Conservation (phyloP, 2,888 invertebrate genomes). For the Cancer borealis region DNA sequence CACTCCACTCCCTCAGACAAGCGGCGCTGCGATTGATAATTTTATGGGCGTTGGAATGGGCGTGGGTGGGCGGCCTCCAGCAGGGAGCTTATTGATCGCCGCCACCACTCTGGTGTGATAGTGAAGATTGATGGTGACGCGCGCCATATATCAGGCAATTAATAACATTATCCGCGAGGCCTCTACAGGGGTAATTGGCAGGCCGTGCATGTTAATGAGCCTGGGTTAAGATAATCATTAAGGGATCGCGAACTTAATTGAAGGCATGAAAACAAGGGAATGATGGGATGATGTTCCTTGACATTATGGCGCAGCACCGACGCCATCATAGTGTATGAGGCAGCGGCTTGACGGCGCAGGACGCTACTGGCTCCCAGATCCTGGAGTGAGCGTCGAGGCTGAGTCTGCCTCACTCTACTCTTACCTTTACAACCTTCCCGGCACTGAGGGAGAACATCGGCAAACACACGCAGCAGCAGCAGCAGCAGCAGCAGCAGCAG, state of each 20-base stretch:
- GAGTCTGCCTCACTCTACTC: not conserved
- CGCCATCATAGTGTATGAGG: not conserved
- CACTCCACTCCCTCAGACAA: not conserved
- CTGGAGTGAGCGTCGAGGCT: not conserved
- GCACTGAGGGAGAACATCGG: not conserved
- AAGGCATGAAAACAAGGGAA: not conserved
- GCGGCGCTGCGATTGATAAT: slow-evolving; percentile 12
- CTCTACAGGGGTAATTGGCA: not conserved
- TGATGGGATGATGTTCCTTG: slow-evolving; percentile 1
- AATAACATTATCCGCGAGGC: slow-evolving; percentile 4
- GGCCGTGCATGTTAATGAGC: slow-evolving; percentile 20
- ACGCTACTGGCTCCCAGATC: not conserved
- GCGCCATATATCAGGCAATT: not conserved
- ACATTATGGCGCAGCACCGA: slow-evolving; percentile 3
- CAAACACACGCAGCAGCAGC: not conserved
- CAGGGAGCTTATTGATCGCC: slow-evolving; percentile 20
- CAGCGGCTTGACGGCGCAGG: not conserved
- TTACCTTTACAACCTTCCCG: not conserved
- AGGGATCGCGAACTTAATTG: not conserved
- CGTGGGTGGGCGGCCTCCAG: not conserved
- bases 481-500: slow-evolving; percentile 29
- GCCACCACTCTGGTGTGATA: slow-evolving; percentile 20
- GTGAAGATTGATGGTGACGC: slow-evolving; percentile 2
- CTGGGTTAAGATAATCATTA: not conserved
- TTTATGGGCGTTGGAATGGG: not conserved